These are phyloP conservation scores for Glaucopsyche alexis DNA, from an alignment of 2,888 invertebrate species.

Conservation along the genomic window DNA sequence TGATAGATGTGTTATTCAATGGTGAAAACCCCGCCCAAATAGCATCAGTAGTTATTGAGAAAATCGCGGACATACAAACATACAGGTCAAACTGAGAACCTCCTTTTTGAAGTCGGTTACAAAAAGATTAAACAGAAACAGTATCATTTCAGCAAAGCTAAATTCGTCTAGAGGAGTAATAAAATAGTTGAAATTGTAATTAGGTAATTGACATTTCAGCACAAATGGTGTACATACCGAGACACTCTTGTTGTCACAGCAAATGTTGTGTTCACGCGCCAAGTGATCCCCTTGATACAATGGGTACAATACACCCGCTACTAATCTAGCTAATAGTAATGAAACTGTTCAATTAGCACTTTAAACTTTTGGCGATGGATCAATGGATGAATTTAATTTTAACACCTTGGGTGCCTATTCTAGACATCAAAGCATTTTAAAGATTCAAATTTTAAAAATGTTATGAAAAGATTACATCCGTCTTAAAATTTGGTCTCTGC, in stretches of 20 bases:
- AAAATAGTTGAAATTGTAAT: constrained; percentile 3
- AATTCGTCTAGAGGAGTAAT: not conserved
- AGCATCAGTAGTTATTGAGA: too few relatives aligned
- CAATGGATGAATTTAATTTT: constrained; percentile 22
- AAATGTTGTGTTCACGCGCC: constrained; percentile 17
- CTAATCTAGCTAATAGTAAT: constrained; percentile 16
- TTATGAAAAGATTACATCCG: constrained; percentile 3
- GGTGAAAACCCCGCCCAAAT: too few relatives aligned
- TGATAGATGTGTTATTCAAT: too few relatives aligned
- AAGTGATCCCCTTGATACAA: constrained; percentile 22
- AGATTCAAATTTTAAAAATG: too few relatives aligned
- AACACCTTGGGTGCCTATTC: constrained; percentile 11
- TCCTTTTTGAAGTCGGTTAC: not conserved
- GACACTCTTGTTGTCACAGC: constrained; percentile 3
- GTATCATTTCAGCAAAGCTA: not conserved
- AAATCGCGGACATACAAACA: too few relatives aligned
- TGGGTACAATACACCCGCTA: not conserved
- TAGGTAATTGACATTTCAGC: constrained; percentile 8
- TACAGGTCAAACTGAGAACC: too few relatives aligned
- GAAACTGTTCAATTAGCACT: constrained; percentile 20
- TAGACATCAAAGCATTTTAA: not conserved
- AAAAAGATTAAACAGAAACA: not conserved
- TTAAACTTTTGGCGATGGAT: constrained; percentile 25
- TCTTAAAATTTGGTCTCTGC: not conserved
- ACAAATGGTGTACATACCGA: constrained; percentile 13